Evolutionary conservation across 23 tunicate species (phyloP), one percentile per base, ranked within the genome.

Genomic region (Ciona savignyi): DNA sequence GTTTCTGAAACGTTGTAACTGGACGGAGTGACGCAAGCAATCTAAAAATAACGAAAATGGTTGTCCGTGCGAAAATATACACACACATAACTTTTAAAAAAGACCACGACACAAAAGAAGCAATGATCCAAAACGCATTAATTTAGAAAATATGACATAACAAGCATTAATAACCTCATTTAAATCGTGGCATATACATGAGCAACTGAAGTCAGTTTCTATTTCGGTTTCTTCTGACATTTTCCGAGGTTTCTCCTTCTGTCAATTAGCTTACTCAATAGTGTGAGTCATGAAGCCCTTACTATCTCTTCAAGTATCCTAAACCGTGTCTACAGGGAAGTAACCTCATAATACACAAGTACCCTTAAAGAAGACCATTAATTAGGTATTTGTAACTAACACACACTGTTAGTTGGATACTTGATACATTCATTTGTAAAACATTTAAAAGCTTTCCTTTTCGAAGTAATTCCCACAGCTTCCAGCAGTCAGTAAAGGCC

Each of bases 11-110:
- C 67, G 66, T 88, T 88, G 72, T 74, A 78, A 24, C 78, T 65
- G 2, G 96, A 88, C 24, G 96, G 96, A 0, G 96, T 73, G 34
- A 88, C 81, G 70, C 96, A 88, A 1, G 96, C 96, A 35, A 88
- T 77, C 96, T 88, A 77, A 9, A 76, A 80, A 28, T 63, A 33
- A 73, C 30, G 23, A 71, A 11, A 63, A 63, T 9, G 4, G 22
- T n/a, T 9, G 22, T 63, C 22, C 22, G 4, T 6, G 22, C 15
- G 6, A n/a, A n/a, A 42, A n/a, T n/a, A n/a, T n/a, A n/a, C n/a
- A n/a, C n/a, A n/a, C n/a, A 27, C n/a, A n/a, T n/a, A n/a, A n/a
- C n/a, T n/a, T n/a, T n/a, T n/a, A n/a, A n/a, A n/a, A n/a, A n/a
- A n/a, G n/a, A 48, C 77, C 34, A 42, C 9, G 35, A 74, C 33